A percentile compares a stretch with the other conserved stretches of the same genome.
These are phyloP conservation scores for Gambusia holbrooki DNA, from an alignment of 2,113 vertebrate genomes.

Conservation along the genomic window DNA sequence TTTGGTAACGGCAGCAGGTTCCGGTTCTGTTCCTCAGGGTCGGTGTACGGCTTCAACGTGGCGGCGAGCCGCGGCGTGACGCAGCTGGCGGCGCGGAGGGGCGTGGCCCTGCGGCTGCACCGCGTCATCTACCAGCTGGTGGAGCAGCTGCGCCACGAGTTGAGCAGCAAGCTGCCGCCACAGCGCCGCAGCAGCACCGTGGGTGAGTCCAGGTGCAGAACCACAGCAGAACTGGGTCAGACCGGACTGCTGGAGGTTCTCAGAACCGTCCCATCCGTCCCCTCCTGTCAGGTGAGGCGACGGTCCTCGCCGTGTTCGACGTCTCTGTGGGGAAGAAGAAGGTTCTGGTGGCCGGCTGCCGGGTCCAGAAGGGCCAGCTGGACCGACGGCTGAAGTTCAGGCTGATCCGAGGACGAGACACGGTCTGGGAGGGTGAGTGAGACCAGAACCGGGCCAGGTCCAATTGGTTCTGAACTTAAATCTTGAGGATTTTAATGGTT, in stretches of 20 bases:
- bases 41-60: conserved; percentile 92
- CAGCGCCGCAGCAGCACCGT: conserved; percentile 72
- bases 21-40: conserved; percentile 71
- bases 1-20: not conserved
- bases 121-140: conserved; percentile 90
- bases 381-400: conserved; percentile 87
- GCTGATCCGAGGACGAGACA: conserved; percentile 78
- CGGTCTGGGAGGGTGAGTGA: conserved; percentile 90
- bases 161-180: conserved; percentile 82
- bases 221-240: no score
- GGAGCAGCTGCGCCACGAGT: conserved; percentile 88
- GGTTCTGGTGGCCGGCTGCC: conserved; percentile 91
- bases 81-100: conserved; percentile 83
- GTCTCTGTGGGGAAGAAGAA: conserved; percentile 89
- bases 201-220: conserved; percentile 73
- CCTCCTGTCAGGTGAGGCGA: conserved; percentile 84
- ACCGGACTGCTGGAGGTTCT: no score
- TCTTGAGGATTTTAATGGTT: no score
- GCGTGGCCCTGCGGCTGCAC: conserved; percentile 86
- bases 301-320: conserved; percentile 85
- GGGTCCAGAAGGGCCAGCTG: conserved; percentile 91
- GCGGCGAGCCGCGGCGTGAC: conserved; percentile 78
- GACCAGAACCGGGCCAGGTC: not conserved
- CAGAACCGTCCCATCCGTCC: not conserved
- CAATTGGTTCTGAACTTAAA: no score